These are phyloP conservation scores for Macrocentrus cingulum DNA, from an alignment of 1,140 invertebrate genomes.

Conservation along the genomic window DNA sequence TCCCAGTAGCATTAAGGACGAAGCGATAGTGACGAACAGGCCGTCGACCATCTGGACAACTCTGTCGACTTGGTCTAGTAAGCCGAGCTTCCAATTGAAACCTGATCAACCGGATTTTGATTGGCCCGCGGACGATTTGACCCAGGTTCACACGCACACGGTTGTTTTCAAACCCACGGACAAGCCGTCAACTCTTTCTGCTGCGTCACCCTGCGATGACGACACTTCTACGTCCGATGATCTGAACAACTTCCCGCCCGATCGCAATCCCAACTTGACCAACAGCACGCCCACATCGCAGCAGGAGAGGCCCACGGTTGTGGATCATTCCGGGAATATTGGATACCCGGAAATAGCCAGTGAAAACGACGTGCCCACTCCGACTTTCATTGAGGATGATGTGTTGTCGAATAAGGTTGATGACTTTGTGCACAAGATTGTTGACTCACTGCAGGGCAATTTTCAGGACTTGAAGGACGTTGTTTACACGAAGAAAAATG, in stretches of 20 bases:
- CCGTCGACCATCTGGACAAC: conserved; percentile 48
- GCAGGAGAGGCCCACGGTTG: conserved; percentile 54
- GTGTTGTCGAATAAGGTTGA: conserved; percentile 77
- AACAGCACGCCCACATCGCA: conserved; percentile 59
- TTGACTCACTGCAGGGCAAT: conserved; percentile 77
- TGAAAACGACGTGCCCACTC: conserved; percentile 70
- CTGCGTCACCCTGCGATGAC: conserved; percentile 41
- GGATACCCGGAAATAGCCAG: conserved; percentile 57
- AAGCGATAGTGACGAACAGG: conserved; percentile 33
- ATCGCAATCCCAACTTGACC: conserved; percentile 78
- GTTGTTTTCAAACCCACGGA: conserved; percentile 35
- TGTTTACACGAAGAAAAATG: conserved; percentile 65
- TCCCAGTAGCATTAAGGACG: conserved; percentile 30
- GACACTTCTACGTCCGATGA: conserved; percentile 68
- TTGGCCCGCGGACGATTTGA: conserved; percentile 27
- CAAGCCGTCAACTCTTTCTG: conserved; percentile 23
- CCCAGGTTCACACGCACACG: conserved; percentile 34
- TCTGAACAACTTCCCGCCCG: conserved; percentile 78
- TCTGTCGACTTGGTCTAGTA: conserved; percentile 41
- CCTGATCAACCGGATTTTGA: conserved; percentile 32
- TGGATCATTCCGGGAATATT: conserved; percentile 61
- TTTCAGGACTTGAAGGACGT: conserved; percentile 79
- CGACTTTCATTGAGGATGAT: conserved; percentile 72
- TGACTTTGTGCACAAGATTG: conserved; percentile 78
- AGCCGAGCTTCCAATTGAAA: conserved; percentile 45